Evolutionary conservation across 2,797 vertebrate genomes (phyloP), one percentile per base, ranked within the genome.

Genomic region (Clarias laeviceps): DNA sequence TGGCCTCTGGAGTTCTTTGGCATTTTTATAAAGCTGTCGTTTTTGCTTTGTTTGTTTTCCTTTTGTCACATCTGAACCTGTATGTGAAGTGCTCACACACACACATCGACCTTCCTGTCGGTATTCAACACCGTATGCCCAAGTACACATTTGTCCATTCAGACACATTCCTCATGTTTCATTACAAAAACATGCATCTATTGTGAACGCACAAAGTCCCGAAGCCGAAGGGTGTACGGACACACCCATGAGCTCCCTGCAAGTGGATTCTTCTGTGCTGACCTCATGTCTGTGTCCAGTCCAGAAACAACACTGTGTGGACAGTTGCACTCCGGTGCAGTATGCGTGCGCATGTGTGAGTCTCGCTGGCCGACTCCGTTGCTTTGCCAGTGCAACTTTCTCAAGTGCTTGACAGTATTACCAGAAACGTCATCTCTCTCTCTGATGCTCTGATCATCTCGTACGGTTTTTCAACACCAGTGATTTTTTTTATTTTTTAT

Each of bases 191-290:
- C 34, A 32, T 32, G 11, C 7, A 4, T 54, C 64, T 37, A 79
- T 72, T 80, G 34, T 84, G 72, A 62, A 27, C 22, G 32, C 27
- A 14, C 27, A 29, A 11, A 17, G 73, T 50, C n/a, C 34, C 8
- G 8, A 27, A 77, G 17, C 12, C 32, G 32, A 54, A 81, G 68
- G 54, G 66, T 34, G 37, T 57, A 56, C 6, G 54, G 59, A 61
- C 50, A 80, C 66, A 37, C 68, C 79, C 73, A 27, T 84, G 84
- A n/a, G 85, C 69, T 87, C 40, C 90, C 90, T 92, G 91, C 90
- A 90, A 93, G 90, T 86, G 91, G 80, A 95, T 94, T 92, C 95
- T 95, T 95, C 91, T 90, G 80, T 79, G 89, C 93, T 95, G 94
- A 96, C 94, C 90, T 95, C 92, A 95, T 91, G 92, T 94, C 93